Evolutionary conservation across 1,140 invertebrate species (phyloP), one percentile per base, ranked within the genome.

Genomic region (Catajapyx aquilonaris): DNA sequence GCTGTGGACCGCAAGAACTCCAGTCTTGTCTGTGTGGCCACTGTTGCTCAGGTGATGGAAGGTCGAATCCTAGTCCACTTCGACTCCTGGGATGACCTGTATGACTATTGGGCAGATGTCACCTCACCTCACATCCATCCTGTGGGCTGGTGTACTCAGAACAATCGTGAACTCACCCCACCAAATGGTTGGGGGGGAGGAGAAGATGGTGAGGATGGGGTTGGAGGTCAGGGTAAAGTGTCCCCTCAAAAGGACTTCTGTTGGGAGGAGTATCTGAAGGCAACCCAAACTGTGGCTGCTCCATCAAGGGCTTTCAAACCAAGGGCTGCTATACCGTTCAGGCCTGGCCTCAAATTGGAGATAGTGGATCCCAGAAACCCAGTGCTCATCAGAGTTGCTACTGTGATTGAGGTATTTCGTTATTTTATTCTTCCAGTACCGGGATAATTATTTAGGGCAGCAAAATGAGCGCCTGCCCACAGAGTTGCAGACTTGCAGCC

Each of bases 91-190:
- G 78, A 86, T 50, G 76, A 84, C 50, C 73, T 77, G 44, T 94
- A 90, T 54, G 88, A 95, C 61, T 90, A 86, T 54, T 95, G 88
- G 88, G 72, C 81, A 32, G 76, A 88, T 50, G 71, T 77, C 0
- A 73, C 70, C 22, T 91, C 85, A 1, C 85, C 86, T 1, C 85
- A 86, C 50, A 88, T 95, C 37, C 86, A 91, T 65, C 85, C 86
- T 4, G 74, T 91, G 10, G 83, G 86, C 34, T 93, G 85, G 84
- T 90, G 86, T 52, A 68, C 80, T 46, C 70, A 83, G 33, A 76
- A 83, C 51, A 75, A 73, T 4, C 66, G 75, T 40, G 59, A 66
- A 35, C 60, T 95, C 4, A 86, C 83, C 17, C 80, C 85, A 13
- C 90, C 90, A 5, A 84, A 85, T 54, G 75, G 76, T 79, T 52